Evolutionary conservation across 23 tunicate species (phyloP), one percentile per base, ranked within the genome.

Genomic region (Ascidia mentula): DNA sequence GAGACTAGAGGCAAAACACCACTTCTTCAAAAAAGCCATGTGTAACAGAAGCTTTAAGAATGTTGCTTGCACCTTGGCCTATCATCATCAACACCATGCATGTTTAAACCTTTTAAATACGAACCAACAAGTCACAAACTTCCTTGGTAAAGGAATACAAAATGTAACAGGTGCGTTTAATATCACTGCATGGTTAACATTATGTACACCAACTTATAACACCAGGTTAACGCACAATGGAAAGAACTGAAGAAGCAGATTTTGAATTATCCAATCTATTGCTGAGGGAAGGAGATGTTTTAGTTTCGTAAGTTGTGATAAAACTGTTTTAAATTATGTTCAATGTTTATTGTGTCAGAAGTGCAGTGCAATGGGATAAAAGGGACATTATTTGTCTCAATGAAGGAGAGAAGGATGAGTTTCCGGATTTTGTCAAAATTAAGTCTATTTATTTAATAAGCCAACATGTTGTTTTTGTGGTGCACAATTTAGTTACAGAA

Each of bases 1-100:
- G 75, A 71, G 75, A 9, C 32, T 71, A 1, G 75, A 71, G 30
- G 75, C 75, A 7, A 71, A 71, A 36, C 75, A 71, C 32, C 75
- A 71, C 32, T 71, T 71, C 34, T 71, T 71, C 32, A 71, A 71
- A 36, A 71, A 71, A 71, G 38, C 75, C 30, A 71, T 71, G 75
- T 34, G 39, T 6, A 71, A 71, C 13, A 35, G 75, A 71, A 71
- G 75, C 32, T 71, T 71, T 35, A 71, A 71, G 32, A 71, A 71
- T 71, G 75, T 71, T 9, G 39, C 75, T 20, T 18, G 1, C 34
- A 71, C 75, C 24, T 22, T 71, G 24, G 75, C 75, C 18, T 71
- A 71, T 9, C 75, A 71, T 9, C 75, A 71, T 35, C 75, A 71
- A 71, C 40, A 71, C 32, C 32, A 71, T 71, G 6, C 75, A 3